Evolutionary conservation across 92 coral and sea anemone genomes (phyloP), one percentile per base, ranked within the genome.

Genomic region (Zoanthus sociatus): DNA sequence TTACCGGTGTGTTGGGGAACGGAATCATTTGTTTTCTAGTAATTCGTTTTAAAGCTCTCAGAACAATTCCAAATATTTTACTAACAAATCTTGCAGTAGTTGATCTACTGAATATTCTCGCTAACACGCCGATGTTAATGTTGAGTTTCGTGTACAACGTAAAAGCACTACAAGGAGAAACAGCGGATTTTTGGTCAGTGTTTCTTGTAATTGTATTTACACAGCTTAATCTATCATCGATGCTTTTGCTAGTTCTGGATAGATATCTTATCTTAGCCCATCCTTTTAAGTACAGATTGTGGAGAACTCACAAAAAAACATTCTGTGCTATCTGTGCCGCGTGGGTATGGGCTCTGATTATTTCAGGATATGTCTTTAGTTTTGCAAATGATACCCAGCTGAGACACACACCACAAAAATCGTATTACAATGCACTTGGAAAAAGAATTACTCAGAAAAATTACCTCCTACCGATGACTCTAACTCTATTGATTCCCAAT

Each of bases 1-100:
- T 53, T 17, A 6, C 45, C 9, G 33, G 64, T 76, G 81, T 76
- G 42, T 1, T 31, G 12, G 81, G 81, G 3, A 76, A 51, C 53
- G 81, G 81, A 6, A 54, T 20, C 17, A 33, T 76, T 54, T 76
- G 81, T 51, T 76, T 76, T 12, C 20, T 76, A 2, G 64, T 76
- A 1, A 6, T 76, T 9, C 45, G 81, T 26, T 76, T 76, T 50
- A 76, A 76, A 4, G n/a, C 55, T 18, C 81, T 76, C 5, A 76
- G 67, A 50, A 76, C 81, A 9, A 76, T 76, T 76, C 64, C 81
- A 1, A 76, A 76, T 31, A 50, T 53, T 51, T 26, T 76, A 1
- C 37, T 76, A 7, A 21, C 81, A 50, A 76, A 76, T 76, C 18
- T 76, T 9, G 81, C 81, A 6, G 15, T 12, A 1, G 81, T 76